Conservation (phyloP, 2,888 invertebrate species). For the Oligia strigilis region DNA sequence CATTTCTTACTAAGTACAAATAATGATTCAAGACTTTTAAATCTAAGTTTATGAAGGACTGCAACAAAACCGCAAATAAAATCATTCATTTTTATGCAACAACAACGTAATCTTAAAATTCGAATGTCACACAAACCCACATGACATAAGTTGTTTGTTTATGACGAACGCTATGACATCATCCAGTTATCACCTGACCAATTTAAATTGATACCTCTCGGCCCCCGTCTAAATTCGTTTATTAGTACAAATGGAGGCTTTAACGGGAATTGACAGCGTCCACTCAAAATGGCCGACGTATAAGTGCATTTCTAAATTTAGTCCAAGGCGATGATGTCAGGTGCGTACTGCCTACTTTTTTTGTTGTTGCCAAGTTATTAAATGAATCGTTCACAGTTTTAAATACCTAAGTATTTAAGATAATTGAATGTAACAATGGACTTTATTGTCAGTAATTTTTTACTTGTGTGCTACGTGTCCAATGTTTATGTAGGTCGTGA, state of each 20-base stretch:
- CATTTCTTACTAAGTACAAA: neutral
- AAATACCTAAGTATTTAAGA: constrained; percentile 34
- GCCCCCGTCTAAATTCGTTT: constrained; percentile 63
- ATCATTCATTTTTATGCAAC: constrained; percentile 25
- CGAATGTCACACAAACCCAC: constrained; percentile 68
- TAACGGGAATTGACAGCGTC: constrained; percentile 74
- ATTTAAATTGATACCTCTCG: constrained; percentile 70
- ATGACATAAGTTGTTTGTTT: constrained; percentile 72
- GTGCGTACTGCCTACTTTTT: constrained; percentile 58
- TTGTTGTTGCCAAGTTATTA: constrained; percentile 52
- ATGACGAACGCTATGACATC: constrained; percentile 79
- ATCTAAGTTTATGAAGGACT: neutral
- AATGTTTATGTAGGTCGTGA: constrained; percentile 32
- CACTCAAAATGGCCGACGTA: constrained; percentile 66
- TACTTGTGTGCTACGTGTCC: constrained; percentile 12
- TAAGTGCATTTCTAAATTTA: constrained; percentile 87
- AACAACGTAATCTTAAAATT: constrained; percentile 55
- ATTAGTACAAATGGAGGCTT: constrained; percentile 65
- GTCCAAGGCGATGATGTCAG: constrained; percentile 82
- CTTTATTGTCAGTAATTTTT: constrained; percentile 16
- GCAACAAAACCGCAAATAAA: constrained; percentile 19
- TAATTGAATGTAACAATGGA: constrained; percentile 46
- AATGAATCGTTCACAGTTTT: constrained; percentile 36
- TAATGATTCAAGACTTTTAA: neutral
- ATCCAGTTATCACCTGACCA: constrained; percentile 77